Evolutionary conservation across 1,140 invertebrate species (phyloP), one percentile per base, ranked within the genome.

Genomic region (Drosophila persimilis): DNA sequence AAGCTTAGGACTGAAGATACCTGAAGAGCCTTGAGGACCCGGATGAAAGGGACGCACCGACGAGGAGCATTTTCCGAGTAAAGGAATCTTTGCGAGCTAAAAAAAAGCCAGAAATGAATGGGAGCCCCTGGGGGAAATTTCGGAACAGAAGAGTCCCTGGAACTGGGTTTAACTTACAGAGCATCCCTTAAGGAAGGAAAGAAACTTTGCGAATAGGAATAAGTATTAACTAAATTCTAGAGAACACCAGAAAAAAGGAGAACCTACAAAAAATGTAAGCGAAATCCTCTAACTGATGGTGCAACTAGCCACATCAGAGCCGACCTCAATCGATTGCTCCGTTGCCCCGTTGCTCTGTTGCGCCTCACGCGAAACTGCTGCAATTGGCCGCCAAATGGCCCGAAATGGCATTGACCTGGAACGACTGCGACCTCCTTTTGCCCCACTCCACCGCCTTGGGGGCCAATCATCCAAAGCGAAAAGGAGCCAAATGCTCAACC

Each of bases 381-480:
- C 71, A 73, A 73, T 64, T 59, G 58, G 58, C 74, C 65, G 71
- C 71, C 71, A 73, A 73, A 73, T 73, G 70, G 72, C 75, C 67
- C 55, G 43, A 80, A 76, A 81, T 77, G 78, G 78, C 78, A 81
- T 81, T 81, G 78, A 81, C 78, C 78, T 81, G 79, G 75, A 71
- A 71, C 80, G 20, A 9, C 65, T 35, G 48, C 31, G 26, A 44
- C 20, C 44, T 9, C 45, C 17, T 9, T 46, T n/a, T 43, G 52
- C 26, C 47, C 31, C 52, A 7, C 1, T 7, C 41, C 52, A 43
- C 44, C 7, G 39, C 20, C 11, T 15, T 35, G 41, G 48, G 31
- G 35, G 15, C 47, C 35, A 41, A 41, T 15, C 24, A 46, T 22
- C 17, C 24, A 29, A 20, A 39, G 11, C 55, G 8, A 35, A 35